Percentiles rank a stretch among this genome's conserved stretches.
Conservation (phyloP, 30 jellyfish, hydroid and myxozoan genomes). For the Haliclystus octoradiatus region DNA sequence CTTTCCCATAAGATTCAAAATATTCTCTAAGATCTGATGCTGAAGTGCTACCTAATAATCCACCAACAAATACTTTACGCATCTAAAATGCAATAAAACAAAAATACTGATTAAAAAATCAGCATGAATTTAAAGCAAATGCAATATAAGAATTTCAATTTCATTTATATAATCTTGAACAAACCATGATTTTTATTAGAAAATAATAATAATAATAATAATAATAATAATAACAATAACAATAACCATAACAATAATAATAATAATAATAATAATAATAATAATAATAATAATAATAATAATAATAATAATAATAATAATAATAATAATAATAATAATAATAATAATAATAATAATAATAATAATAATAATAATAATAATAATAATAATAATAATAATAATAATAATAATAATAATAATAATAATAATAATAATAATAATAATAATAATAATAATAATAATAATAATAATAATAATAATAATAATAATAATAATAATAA, state of each 20-base stretch:
- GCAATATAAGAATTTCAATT: no score
- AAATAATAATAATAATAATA: no score
- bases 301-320: neutral
- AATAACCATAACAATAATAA: no score
- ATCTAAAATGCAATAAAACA: conserved; percentile 30
- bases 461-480: neutral
- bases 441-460: neutral
- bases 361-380: neutral
- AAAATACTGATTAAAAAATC: neutral
- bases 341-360: neutral
- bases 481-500: neutral
- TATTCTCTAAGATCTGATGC: conserved; percentile 63
- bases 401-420: neutral
- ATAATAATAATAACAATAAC: no score
- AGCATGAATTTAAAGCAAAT: neutral
- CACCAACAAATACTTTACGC: conserved; percentile 84
- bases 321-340: neutral
- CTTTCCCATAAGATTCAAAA: conserved; percentile 92
- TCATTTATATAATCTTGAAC: no score
- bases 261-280: neutral
- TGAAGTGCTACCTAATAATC: conserved; percentile 64
- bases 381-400: neutral
- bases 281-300: neutral
- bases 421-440: neutral
- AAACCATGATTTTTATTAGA: no score